Evolutionary conservation across 1,140 invertebrate genomes (phyloP).

Genomic region (Acromyrmex charruanus): DNA sequence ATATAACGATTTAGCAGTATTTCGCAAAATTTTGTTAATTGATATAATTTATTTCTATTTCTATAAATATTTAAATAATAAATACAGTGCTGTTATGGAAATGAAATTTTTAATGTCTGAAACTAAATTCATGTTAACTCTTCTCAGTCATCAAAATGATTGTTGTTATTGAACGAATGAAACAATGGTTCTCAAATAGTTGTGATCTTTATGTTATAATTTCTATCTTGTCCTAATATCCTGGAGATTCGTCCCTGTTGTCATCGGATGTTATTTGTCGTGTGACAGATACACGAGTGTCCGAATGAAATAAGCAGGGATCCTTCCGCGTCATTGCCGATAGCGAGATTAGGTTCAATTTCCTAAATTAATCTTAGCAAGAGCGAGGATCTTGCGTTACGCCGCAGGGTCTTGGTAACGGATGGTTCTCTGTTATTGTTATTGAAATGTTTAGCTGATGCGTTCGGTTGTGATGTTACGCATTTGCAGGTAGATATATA

Average conservation of each 20-base stretch:
- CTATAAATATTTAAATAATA: neutral
- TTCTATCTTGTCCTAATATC: conserved; percentile 16
- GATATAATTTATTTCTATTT: neutral
- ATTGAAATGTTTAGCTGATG: conserved; percentile 72
- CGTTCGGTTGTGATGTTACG: conserved; percentile 34
- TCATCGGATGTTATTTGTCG: neutral
- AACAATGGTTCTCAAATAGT: neutral
- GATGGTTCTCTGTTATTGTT: conserved; percentile 70
- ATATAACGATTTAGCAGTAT: conserved; percentile 7
- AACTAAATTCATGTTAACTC: neutral
- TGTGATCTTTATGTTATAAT: neutral
- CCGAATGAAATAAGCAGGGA: conserved; percentile 16
- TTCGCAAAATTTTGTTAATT: neutral
- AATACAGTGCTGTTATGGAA: neutral
- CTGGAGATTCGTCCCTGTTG: neutral
- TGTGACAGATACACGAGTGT: conserved; percentile 4
- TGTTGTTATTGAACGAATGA: neutral
- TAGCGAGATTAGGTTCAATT: conserved; percentile 50
- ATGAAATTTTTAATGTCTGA: neutral
- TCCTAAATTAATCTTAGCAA: conserved; percentile 37
- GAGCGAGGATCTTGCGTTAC: neutral
- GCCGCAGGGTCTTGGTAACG: neutral
- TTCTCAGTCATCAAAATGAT: neutral
- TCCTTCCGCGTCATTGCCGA: conserved; percentile 36
- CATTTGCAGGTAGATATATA: neutral